phyloP scores from a whole-genome alignment of 2,888 invertebrate species.

The Rhorus exstirpatorius region DNA sequence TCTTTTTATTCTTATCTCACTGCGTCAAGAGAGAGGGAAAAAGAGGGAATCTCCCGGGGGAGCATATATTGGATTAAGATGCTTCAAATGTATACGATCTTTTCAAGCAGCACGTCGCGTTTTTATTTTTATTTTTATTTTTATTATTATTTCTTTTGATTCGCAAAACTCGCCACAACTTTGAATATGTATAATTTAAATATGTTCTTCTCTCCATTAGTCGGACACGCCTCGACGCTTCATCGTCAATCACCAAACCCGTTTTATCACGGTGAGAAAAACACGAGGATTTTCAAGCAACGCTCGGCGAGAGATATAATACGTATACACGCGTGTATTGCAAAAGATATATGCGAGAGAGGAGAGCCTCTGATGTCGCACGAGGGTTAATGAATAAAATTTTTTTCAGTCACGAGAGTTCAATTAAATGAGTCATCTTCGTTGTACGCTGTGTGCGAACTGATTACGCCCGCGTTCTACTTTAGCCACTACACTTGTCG shows the following conservation, averaged over 20 bases:
- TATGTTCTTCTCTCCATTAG: constrained; percentile 57
- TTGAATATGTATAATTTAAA: constrained; percentile 54
- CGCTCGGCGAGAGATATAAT: constrained; percentile 5
- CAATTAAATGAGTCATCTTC: constrained; percentile 52
- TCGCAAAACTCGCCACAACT: constrained; percentile 29
- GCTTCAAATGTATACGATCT: constrained; percentile 3
- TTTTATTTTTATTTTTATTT: constrained; percentile 1
- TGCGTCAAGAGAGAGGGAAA: constrained; percentile 11
- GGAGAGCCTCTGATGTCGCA: constrained; percentile 48
- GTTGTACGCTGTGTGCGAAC: constrained; percentile 49
- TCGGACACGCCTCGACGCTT: constrained; percentile 64
- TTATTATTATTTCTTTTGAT: constrained; percentile 13
- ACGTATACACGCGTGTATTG: not conserved
- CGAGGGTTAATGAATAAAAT: constrained; percentile 66
- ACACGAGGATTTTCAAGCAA: constrained; percentile 4
- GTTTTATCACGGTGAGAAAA: constrained; percentile 61
- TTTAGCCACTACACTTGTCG: constrained; percentile 4
- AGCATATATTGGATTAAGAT: constrained; percentile 17
- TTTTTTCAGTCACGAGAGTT: constrained; percentile 65
- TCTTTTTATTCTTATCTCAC: constrained; percentile 59
- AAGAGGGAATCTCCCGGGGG: constrained; percentile 24
- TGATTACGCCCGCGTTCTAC: constrained; percentile 63
- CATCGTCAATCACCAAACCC: constrained; percentile 65
- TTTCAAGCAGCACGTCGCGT: too few species aligned
- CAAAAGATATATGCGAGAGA: constrained; percentile 2